Percentiles rank a stretch among this genome's conserved stretches.
Conservation (phyloP, 2,113 vertebrate species). For the Girardinichthys multiradiatus region DNA sequence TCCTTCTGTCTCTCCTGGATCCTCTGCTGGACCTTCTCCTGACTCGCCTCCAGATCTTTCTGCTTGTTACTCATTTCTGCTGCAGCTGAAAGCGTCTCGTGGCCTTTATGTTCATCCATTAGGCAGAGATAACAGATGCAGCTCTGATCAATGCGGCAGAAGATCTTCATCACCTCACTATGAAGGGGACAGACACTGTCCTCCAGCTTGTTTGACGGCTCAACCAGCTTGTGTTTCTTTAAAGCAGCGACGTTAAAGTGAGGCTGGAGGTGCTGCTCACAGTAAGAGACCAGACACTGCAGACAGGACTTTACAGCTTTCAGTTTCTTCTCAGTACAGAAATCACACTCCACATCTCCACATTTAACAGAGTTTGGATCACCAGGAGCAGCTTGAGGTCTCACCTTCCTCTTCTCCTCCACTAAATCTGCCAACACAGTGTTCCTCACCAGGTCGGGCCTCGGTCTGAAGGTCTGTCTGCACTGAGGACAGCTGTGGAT, state of each 20-base stretch:
- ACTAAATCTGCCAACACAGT: too few species aligned
- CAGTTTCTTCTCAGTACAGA: constrained; percentile 18
- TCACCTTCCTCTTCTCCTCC: background rate
- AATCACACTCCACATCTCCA: constrained; percentile 14
- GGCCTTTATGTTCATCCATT: constrained; percentile 16
- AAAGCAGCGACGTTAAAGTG: constrained; percentile 4
- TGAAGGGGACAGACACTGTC: constrained; percentile 20
- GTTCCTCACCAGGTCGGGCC: too few species aligned
- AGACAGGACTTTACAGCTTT: constrained; percentile 31
- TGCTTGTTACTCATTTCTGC: constrained; percentile 8
- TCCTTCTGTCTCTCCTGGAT: background rate
- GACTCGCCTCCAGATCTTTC: background rate
- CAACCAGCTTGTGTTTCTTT: constrained; percentile 26
- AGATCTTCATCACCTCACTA: constrained; percentile 15
- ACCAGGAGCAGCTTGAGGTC: background rate
- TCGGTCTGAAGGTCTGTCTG: too few species aligned
- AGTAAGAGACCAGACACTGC: constrained; percentile 34
- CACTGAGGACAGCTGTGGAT: too few species aligned
- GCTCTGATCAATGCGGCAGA: constrained; percentile 29
- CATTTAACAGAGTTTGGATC: background rate
- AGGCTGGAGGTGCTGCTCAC: constrained; percentile 32
- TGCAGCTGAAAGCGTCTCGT: constrained; percentile 2
- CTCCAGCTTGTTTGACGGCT: background rate
- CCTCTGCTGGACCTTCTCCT: background rate
- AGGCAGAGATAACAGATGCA: constrained; percentile 32